Evolutionary conservation across 2,888 invertebrate species (phyloP), one percentile per base, ranked within the genome.

Genomic region (Carcina quercana): DNA sequence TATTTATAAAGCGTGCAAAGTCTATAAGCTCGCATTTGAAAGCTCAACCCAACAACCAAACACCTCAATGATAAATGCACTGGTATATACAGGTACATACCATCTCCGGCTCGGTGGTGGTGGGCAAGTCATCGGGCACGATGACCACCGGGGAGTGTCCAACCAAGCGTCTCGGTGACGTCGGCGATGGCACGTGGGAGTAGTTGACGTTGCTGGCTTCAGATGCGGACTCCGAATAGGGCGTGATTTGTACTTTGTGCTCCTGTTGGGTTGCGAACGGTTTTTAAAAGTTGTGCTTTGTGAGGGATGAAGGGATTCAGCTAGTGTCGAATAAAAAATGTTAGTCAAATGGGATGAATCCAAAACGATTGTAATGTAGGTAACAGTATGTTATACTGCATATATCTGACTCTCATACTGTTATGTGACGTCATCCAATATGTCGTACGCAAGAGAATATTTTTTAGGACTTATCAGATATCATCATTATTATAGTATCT

Each of bases 171-270:
- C 76, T 56, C 1, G 70, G 62, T 28, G 42, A 57, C 11, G 52
- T 43, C 0, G 60, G 55, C 2, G 49, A 46, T 2, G 63, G 57
- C 13, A 53, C 54, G 7, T 57, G 46, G 0, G 69, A 63, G 32
- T 55, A 47, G 38, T 70, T 71, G 20, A 72, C 51, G 36, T 59
- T 67, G 21, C 51, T 65, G 0, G 72, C 53, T 42, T 78, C 78
- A 0, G 79, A 73, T 2, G 71, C 72, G 0, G 69, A 59, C 32
- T 71, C 78, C 1, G 72, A 61, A 40, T 71, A 72, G 5, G 78
- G 76, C 7, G 75, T 74, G 39, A 82, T 82, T 42, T 74, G 70
- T 41, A 82, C 73, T 48, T 74, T 70, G 41, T 73, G 63, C 31
- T 73, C 75, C 66, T 69, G 56, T 13, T 5, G 20, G 17, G 10